Percentiles rank a stretch among this genome's conserved stretches.
These are phyloP conservation scores for Pentamera pediparva DNA, from an alignment of 53 echinoderm and acorn worm genomes.

Conservation along the genomic window DNA sequence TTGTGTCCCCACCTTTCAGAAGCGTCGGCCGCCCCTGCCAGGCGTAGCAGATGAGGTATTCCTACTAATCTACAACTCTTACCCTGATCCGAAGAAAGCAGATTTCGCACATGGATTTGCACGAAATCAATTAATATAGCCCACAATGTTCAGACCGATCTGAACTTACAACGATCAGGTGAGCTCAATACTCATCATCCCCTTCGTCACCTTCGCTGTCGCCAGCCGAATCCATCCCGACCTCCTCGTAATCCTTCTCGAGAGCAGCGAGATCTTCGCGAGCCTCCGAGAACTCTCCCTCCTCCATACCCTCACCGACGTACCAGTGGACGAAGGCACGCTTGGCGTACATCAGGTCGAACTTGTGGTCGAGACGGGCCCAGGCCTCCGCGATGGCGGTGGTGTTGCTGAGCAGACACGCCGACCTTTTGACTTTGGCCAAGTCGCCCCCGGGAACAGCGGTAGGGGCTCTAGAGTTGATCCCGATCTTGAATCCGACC, in stretches of 20 bases:
- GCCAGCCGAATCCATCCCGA: neutral
- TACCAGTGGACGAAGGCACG: slow-evolving; percentile 96
- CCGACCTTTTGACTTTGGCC: slow-evolving; percentile 11
- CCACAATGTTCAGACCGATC: no score
- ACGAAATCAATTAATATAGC: no score
- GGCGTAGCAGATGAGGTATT: no score
- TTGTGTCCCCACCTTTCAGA: no score
- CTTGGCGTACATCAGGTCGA: slow-evolving; percentile 97
- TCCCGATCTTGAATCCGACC: slow-evolving; percentile 17
- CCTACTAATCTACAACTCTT: no score
- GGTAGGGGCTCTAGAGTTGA: neutral
- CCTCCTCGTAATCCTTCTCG: slow-evolving; percentile 94
- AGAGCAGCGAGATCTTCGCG: slow-evolving; percentile 89
- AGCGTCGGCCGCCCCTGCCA: no score
- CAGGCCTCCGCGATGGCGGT: slow-evolving; percentile 21
- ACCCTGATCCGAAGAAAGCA: no score
- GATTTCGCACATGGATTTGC: no score
- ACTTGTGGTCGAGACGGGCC: slow-evolving; percentile 75
- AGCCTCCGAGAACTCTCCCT: slow-evolving; percentile 93
- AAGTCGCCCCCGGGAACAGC: slow-evolving; percentile 8
- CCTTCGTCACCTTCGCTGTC: neutral
- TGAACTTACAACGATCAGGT: no score
- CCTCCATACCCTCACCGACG: slow-evolving; percentile 97
- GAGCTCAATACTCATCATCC: neutral
- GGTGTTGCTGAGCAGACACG: slow-evolving; percentile 25